phyloP scores from a whole-genome alignment of 1,140 invertebrate genomes.

The Psix sp. region DNA sequence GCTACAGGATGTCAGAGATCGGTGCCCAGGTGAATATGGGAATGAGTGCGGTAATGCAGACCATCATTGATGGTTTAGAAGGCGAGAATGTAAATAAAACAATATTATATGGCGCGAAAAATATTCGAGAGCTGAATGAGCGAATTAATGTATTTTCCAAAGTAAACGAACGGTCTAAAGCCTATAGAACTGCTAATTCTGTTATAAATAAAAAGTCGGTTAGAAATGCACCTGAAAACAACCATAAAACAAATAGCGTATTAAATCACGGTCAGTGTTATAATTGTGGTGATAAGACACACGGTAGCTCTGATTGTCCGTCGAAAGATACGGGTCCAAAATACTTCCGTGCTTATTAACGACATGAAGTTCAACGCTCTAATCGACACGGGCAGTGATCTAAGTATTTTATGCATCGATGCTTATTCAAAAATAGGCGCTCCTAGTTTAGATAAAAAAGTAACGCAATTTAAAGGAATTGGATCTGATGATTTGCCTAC shows the following conservation, averaged over 20 bases:
- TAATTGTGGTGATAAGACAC: too few relatives aligned
- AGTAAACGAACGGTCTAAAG: neutral
- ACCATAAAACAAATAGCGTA: neutral
- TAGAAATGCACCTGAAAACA: neutral
- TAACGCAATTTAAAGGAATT: constrained; percentile 23
- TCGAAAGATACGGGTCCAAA: too few relatives aligned
- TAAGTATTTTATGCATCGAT: constrained; percentile 22
- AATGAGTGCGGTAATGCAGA: constrained; percentile 60
- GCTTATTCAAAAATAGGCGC: constrained; percentile 32
- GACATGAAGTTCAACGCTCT: constrained; percentile 21
- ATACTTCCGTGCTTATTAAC: constrained; percentile 2
- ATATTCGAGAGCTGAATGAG: constrained; percentile 3
- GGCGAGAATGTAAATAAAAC: constrained; percentile 1
- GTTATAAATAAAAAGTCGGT: too few relatives aligned
- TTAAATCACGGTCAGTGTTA: neutral
- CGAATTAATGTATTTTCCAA: constrained; percentile 2
- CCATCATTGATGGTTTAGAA: constrained; percentile 58
- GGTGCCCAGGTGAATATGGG: constrained; percentile 61
- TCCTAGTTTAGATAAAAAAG: constrained; percentile 3
- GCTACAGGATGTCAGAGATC: constrained; percentile 61
- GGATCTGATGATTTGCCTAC: constrained; percentile 26
- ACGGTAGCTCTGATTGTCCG: too few relatives aligned
- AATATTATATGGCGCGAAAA: constrained; percentile 4
- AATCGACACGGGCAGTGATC: constrained; percentile 30
- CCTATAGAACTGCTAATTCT: neutral